Percentiles rank a stretch among this genome's conserved stretches.
Evolutionary conservation across 2,797 vertebrate species (phyloP).

Genomic region (Euthynnus affinis): DNA sequence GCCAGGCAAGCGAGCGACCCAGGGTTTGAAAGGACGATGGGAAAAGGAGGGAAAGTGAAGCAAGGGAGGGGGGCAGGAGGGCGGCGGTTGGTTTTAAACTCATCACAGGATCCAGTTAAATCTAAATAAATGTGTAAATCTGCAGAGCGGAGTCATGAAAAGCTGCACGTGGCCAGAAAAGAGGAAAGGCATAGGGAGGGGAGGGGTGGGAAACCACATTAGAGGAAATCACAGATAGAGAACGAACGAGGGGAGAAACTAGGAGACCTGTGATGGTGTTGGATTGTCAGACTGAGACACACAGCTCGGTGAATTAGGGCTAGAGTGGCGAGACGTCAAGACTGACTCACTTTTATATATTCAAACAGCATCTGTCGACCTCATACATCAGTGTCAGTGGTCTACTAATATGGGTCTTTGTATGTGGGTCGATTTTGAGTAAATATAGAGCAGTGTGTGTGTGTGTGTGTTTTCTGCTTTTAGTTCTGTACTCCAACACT

Average conservation of each 20-base stretch:
- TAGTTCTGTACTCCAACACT: neutral
- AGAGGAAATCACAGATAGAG: slow-evolving; percentile 15
- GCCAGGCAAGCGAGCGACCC: slow-evolving; percentile 59
- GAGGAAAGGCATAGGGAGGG: slow-evolving; percentile 3
- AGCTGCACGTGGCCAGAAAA: neutral
- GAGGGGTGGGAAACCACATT: too few species aligned
- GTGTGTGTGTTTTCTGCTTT: neutral
- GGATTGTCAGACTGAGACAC: neutral
- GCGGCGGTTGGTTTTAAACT: neutral
- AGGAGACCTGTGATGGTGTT: neutral
- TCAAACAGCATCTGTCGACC: neutral
- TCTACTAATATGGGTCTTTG: too few species aligned
- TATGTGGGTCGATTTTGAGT: neutral
- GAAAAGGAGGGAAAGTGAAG: slow-evolving; percentile 14
- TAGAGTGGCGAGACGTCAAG: neutral
- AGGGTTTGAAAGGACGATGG: neutral
- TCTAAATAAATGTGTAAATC: neutral
- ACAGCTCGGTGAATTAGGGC: neutral
- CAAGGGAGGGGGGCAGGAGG: neutral
- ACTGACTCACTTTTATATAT: too few species aligned
- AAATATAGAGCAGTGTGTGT: neutral
- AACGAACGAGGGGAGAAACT: neutral
- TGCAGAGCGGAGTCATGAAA: too few species aligned
- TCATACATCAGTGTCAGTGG: neutral
- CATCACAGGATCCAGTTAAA: neutral